Percentiles rank a stretch among this genome's conserved stretches.
phyloP scores from a whole-genome alignment of 1,140 invertebrate genomes.

The Drosophila mauritiana region DNA sequence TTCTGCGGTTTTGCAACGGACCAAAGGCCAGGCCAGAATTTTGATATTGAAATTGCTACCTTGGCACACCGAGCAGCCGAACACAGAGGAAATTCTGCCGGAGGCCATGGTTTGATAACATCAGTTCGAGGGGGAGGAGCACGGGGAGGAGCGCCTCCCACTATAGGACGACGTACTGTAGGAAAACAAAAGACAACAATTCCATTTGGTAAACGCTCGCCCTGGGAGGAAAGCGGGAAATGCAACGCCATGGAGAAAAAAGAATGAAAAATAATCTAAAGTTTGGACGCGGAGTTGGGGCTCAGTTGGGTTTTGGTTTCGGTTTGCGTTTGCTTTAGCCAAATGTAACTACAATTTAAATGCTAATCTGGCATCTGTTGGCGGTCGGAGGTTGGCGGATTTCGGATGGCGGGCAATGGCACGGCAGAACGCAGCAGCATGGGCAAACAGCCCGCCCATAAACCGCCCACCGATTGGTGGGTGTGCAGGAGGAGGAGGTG shows the following conservation, averaged over 20 bases:
- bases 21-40: conserved; percentile 74
- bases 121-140: conserved; percentile 37
- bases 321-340: conserved; percentile 49
- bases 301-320: conserved; percentile 28
- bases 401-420: conserved; percentile 36
- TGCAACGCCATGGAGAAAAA: conserved; percentile 57
- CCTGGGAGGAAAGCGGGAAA: conserved; percentile 36
- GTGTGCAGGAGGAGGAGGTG: neutral
- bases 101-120: conserved; percentile 68
- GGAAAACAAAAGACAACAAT: conserved; percentile 75
- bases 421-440: conserved; percentile 36
- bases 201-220: conserved; percentile 78
- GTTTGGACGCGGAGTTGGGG: conserved; percentile 40
- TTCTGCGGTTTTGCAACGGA: conserved; percentile 58
- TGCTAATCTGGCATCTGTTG: conserved; percentile 80
- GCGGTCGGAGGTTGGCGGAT: conserved; percentile 61
- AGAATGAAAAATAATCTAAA: conserved; percentile 78
- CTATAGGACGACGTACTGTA: conserved; percentile 16
- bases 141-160: conserved; percentile 47
- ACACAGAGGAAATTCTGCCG: conserved; percentile 63
- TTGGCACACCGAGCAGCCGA: conserved; percentile 47
- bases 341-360: conserved; percentile 82
- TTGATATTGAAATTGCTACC: conserved; percentile 81
- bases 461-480: conserved; percentile 20
- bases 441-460: conserved; percentile 70